These are phyloP conservation scores for Cantharis flavilabris DNA, from an alignment of 2,888 invertebrate genomes.

Conservation along the genomic window DNA sequence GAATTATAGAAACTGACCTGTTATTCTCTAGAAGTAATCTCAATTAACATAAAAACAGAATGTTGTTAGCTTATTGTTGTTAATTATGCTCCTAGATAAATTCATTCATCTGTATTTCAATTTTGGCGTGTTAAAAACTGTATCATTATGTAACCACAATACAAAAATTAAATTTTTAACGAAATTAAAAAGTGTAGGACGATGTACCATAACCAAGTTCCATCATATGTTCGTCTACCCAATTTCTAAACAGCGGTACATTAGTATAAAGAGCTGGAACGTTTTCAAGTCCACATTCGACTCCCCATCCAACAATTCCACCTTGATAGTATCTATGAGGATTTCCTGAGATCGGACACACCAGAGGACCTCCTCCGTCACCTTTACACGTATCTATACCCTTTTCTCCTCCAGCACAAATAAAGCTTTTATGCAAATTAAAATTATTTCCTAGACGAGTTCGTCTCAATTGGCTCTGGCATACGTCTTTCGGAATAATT, in stretches of 20 bases:
- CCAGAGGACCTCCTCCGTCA: slow-evolving; percentile 80
- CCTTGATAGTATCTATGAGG: slow-evolving; percentile 58
- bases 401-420: slow-evolving; percentile 78
- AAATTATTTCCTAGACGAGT: slow-evolving; percentile 71
- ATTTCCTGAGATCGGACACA: slow-evolving; percentile 66
- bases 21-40: no score
- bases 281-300: slow-evolving; percentile 56
- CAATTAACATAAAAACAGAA: no score
- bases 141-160: no score
- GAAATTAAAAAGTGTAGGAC: neutral
- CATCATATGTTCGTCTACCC: slow-evolving; percentile 45
- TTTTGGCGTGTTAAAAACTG: no score
- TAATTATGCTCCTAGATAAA: neutral
- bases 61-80: no score
- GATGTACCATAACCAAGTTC: no score
- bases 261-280: slow-evolving; percentile 59
- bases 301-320: slow-evolving; percentile 61
- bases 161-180: no score
- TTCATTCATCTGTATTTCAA: no score
- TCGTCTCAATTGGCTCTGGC: slow-evolving; percentile 59
- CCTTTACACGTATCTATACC: slow-evolving; percentile 74
- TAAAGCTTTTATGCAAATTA: slow-evolving; percentile 67
- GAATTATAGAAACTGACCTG: no score
- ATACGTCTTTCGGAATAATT: slow-evolving; percentile 56
- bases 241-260: slow-evolving; percentile 53